Conservation (phyloP, 2,888 invertebrate species). For the Macrophya alboannulata region DNA sequence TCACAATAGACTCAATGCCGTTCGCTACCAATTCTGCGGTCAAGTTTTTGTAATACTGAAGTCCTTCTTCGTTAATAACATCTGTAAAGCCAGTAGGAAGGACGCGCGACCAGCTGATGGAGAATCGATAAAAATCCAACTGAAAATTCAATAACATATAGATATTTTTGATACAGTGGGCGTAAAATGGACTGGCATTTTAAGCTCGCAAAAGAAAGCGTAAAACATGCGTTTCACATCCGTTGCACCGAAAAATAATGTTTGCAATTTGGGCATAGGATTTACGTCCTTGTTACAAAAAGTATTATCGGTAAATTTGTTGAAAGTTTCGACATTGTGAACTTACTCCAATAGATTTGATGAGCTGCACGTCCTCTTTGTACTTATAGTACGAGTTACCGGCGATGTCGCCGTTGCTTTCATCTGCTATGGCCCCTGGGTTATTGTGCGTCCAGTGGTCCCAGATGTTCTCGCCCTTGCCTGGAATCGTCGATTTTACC, state of each 20-base stretch:
- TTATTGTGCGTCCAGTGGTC: not conserved
- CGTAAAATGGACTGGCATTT: no score
- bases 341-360: slow-evolving; percentile 24
- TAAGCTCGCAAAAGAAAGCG: no score
- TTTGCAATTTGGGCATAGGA: no score
- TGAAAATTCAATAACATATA: slow-evolving; percentile 52
- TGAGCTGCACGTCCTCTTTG: not conserved
- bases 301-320: no score
- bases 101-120: slow-evolving; percentile 17
- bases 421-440: not conserved
- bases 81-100: slow-evolving; percentile 23
- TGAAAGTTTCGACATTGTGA: not conserved
- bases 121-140: slow-evolving; percentile 29
- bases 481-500: not conserved
- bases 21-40: slow-evolving; percentile 18
- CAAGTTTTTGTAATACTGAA: slow-evolving; percentile 29
- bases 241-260: no score
- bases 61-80: slow-evolving; percentile 13
- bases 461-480: slow-evolving; percentile 19
- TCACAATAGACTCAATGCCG: slow-evolving; percentile 16
- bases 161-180: no score
- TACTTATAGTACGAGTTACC: slow-evolving; percentile 23
- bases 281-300: no score
- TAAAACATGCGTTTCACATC: no score
- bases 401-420: not conserved